A percentile compares a stretch with the other conserved stretches of the same genome.
phyloP scores from a whole-genome alignment of 2,797 vertebrate species.

The Coluber constrictor region DNA sequence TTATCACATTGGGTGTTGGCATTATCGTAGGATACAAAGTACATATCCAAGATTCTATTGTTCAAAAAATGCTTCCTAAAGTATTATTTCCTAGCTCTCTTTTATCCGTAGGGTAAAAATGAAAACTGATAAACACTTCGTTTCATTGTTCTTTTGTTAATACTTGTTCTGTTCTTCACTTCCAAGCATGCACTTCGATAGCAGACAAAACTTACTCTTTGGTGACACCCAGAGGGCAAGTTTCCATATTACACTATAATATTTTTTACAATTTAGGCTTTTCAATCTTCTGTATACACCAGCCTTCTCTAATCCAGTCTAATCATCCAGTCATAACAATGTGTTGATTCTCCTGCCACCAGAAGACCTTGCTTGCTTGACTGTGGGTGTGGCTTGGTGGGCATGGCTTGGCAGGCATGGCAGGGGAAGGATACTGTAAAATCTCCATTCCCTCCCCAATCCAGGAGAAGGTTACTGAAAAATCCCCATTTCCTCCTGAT shows the following conservation, averaged over 20 bases:
- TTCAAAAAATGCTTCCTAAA: neutral
- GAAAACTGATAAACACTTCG: neutral
- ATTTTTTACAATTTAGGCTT: neutral
- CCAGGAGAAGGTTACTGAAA: too few relatives aligned
- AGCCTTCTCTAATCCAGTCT: neutral
- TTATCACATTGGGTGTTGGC: neutral
- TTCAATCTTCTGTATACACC: neutral
- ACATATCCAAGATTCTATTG: too few relatives aligned
- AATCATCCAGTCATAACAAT: too few relatives aligned
- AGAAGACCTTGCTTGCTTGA: neutral
- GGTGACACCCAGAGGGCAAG: slow-evolving; percentile 12
- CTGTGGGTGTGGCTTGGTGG: too few relatives aligned
- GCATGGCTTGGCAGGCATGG: too few relatives aligned
- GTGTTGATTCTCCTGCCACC: neutral
- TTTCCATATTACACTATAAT: slow-evolving; percentile 4
- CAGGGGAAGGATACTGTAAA: too few relatives aligned
- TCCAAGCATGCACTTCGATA: neutral
- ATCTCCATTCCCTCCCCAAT: too few relatives aligned
- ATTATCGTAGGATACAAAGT: neutral
- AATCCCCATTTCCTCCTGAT: too few relatives aligned
- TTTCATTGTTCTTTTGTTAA: neutral
- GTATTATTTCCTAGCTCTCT: neutral
- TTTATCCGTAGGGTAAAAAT: neutral
- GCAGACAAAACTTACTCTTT: neutral
- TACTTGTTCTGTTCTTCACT: neutral